Evolutionary conservation across 1,140 invertebrate species (phyloP).

Genomic region (Zaprionus lachaisei): DNA sequence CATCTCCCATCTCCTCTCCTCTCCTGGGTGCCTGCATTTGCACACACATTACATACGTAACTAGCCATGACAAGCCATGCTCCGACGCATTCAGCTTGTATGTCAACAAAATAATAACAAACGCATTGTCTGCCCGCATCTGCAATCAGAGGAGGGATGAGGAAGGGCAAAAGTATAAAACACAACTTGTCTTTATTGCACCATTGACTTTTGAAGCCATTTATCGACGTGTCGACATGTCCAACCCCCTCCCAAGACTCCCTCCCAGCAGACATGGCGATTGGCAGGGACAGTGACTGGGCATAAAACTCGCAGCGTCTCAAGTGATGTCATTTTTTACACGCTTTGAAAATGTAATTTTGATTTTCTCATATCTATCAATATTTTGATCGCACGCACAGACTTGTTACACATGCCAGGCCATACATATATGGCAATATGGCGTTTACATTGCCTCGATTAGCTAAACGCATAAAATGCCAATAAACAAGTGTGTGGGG

Average conservation of each 20-base stretch:
- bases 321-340: not conserved
- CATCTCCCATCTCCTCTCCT: not conserved
- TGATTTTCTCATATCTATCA: not conserved
- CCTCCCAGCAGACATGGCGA: not conserved
- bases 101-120: conserved; percentile 37
- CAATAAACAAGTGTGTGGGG: not conserved
- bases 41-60: not conserved
- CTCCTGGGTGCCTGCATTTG: not conserved
- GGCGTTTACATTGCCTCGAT: not conserved
- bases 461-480: not conserved
- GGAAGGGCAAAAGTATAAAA: not conserved
- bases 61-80: conserved; percentile 10
- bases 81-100: conserved; percentile 3
- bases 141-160: not conserved
- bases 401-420: not conserved
- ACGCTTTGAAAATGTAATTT: conserved; percentile 3
- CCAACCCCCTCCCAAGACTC: not conserved
- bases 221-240: not conserved
- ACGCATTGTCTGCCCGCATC: not conserved
- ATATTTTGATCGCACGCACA: not conserved
- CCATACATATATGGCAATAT: not conserved
- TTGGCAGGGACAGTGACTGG: not conserved
- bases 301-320: not conserved
- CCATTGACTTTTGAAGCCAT: conserved; percentile 7
- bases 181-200: conserved; percentile 20